phyloP scores from a whole-genome alignment of 2,113 vertebrate species.

The Lanius collurio region DNA sequence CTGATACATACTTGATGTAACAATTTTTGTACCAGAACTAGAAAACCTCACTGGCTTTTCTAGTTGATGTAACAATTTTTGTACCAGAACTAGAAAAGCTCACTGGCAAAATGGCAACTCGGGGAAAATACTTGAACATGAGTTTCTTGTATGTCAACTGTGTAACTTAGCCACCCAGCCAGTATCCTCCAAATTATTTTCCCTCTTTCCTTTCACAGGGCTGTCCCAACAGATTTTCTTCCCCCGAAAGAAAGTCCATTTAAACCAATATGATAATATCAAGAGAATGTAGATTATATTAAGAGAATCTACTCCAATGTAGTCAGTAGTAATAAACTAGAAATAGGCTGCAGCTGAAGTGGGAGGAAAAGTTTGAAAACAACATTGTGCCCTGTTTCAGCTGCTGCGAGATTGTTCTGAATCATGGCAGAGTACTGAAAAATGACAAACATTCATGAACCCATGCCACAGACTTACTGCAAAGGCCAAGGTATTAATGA shows the following conservation, averaged over 20 bases:
- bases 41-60: neutral
- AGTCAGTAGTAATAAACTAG: neutral
- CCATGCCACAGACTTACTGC: neutral
- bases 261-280: neutral
- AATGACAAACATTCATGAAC: neutral
- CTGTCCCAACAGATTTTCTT: neutral
- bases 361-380: neutral
- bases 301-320: neutral
- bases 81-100: neutral
- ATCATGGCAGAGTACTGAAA: neutral
- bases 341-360: neutral
- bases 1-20: neutral
- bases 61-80: neutral
- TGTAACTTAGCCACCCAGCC: neutral
- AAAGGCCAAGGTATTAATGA: neutral
- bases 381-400: neutral
- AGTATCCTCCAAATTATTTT: neutral
- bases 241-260: neutral
- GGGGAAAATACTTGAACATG: neutral
- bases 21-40: neutral
- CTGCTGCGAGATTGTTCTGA: neutral
- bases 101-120: neutral
- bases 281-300: neutral
- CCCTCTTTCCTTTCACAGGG: neutral
- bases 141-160: neutral